Evolutionary conservation across 1,140 invertebrate genomes (phyloP), one percentile per base, ranked within the genome.

Genomic region (Papilio machaon): DNA sequence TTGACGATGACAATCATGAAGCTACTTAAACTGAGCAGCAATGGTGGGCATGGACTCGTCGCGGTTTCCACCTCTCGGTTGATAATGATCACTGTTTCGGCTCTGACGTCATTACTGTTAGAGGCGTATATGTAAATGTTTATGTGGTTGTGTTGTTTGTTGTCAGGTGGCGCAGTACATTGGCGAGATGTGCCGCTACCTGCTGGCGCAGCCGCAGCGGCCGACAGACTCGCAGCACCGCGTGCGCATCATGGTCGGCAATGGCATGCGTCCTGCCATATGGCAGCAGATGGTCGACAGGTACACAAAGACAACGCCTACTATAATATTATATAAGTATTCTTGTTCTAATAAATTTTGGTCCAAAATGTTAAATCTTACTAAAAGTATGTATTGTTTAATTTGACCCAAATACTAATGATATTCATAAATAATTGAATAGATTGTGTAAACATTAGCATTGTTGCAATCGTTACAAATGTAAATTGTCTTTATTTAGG

Each of bases 121-220:
- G 2, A 30, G 23, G 23, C 38, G 38, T 43, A 43, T 43, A 43
- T 43, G 38, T 43, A 7, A 43, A 7, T 60, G 1, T 23, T 30
- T 9, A 64, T 64, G 9, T 64, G 9, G 19, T 23, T 9, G 9
- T 70, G 30, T 23, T 38, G 64, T 70, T 35, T 35, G 30, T 23
- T 78, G 91, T 4, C 88, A 99, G 98, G 96, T 98, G 82, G 97
- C 96, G 10, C 99, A 99, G 91, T 99, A 99, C 91, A 99, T 99
- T 90, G 99, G 99, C 30, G 99, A 99, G 95, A 99, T 99, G 96
- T 99, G 99, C 91, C 97, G 99, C 9, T 99, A 99, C 94, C 96
- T 99, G 73, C 95, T 99, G 83, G 97, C 98, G 52, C 98, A 98
- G 82, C 97, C 97, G 47, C 90, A 96, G 30, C 96, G 96, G 79